A percentile compares a stretch with the other conserved stretches of the same genome.
Conservation (phyloP, 2,113 vertebrate genomes). For the Leiothrix lutea region DNA sequence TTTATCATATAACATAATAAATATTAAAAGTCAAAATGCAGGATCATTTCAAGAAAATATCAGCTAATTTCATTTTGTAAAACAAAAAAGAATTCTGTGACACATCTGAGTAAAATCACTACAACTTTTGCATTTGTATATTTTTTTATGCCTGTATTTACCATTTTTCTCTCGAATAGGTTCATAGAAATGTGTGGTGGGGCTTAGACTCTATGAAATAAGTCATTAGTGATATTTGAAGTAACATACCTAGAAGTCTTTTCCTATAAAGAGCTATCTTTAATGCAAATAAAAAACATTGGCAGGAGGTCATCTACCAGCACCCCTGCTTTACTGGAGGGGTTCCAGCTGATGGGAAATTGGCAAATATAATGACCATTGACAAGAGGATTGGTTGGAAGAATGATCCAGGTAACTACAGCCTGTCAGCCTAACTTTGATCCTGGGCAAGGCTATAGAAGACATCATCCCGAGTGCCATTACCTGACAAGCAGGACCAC, state of each 20-base stretch:
- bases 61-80: rapidly evolving
- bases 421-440: neutral
- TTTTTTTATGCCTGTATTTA: neutral
- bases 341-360: neutral
- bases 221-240: neutral
- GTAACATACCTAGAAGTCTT: neutral
- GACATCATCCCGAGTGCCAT: neutral
- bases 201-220: neutral
- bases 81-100: neutral
- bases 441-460: neutral
- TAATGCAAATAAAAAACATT: neutral
- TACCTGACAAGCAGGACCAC: rapidly evolving
- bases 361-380: neutral
- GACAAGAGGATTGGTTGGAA: neutral
- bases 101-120: neutral
- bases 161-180: neutral
- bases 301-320: neutral
- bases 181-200: neutral
- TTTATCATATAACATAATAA: neutral
- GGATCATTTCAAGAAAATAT: neutral
- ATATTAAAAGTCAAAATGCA: neutral
- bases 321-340: neutral
- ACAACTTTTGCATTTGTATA: neutral
- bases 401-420: neutral
- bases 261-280: neutral